Evolutionary conservation across 2,113 vertebrate species (phyloP).

Genomic region (Alectura lathami): DNA sequence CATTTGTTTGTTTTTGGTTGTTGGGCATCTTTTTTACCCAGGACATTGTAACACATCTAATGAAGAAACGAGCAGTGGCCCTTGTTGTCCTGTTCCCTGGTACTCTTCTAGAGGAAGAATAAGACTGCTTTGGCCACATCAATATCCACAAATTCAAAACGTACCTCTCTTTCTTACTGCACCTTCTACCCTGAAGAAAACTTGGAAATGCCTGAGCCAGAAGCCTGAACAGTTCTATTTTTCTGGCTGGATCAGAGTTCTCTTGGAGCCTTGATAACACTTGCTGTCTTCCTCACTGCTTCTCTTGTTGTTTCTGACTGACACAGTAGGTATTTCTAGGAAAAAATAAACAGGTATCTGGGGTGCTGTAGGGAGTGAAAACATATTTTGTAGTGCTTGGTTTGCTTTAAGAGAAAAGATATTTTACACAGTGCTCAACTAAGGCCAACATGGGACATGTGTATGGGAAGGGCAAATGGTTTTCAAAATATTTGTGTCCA

Average conservation of each 20-base stretch:
- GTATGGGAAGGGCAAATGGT: background rate
- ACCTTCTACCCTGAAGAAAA: background rate
- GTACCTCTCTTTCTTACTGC: background rate
- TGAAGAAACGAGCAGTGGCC: background rate
- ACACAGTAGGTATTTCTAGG: background rate
- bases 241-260: background rate
- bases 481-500: background rate
- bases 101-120: background rate
- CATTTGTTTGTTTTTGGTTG: too few relatives aligned
- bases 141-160: background rate
- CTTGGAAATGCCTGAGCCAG: background rate
- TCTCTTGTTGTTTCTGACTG: background rate
- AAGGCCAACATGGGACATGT: background rate
- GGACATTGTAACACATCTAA: background rate
- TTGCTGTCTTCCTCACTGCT: background rate
- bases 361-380: background rate
- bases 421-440: background rate
- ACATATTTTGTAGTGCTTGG: background rate
- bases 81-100: background rate
- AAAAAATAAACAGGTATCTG: background rate
- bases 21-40: too few relatives aligned
- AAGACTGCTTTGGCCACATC: background rate
- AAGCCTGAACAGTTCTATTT: background rate
- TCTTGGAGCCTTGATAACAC: background rate
- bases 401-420: background rate